Conservation (phyloP, 2,113 vertebrate genomes). For the Cryptotis parvus region DNA sequence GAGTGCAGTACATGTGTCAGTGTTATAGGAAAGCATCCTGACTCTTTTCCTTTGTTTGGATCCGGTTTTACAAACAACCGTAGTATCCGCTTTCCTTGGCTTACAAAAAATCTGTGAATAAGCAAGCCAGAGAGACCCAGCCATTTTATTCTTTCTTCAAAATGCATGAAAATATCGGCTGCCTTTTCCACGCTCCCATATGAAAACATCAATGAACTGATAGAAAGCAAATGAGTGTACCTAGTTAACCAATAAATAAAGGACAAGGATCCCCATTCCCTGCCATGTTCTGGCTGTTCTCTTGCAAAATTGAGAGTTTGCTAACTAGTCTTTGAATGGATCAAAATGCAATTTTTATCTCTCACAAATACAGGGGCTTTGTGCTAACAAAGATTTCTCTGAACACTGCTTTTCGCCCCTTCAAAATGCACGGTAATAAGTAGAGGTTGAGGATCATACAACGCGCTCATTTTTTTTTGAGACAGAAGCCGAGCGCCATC, state of each 20-base stretch:
- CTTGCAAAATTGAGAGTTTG: conserved; percentile 54
- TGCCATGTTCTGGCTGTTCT: conserved; percentile 10
- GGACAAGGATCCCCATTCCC: neutral
- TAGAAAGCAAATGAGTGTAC: conserved; percentile 70
- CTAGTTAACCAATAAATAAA: conserved; percentile 71
- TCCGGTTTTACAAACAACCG: conserved; percentile 80
- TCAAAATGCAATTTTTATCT: conserved; percentile 77
- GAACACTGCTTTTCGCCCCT: conserved; percentile 83
- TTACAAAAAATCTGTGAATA: conserved; percentile 72
- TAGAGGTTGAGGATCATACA: conserved; percentile 41
- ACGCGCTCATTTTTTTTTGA: conserved; percentile 40
- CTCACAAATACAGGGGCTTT: conserved; percentile 81
- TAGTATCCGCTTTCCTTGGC: conserved; percentile 68
- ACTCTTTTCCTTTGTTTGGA: conserved; percentile 83
- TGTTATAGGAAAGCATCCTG: conserved; percentile 75
- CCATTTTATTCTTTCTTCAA: conserved; percentile 80
- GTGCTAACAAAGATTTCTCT: conserved; percentile 87
- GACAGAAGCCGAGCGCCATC: conserved; percentile 85
- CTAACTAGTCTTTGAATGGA: conserved; percentile 81
- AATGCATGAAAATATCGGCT: conserved; percentile 80
- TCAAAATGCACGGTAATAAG: conserved; percentile 85
- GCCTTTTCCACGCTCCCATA: conserved; percentile 53
- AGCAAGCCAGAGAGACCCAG: conserved; percentile 66
- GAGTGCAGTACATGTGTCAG: conserved; percentile 69
- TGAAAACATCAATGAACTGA: conserved; percentile 60